These are phyloP conservation scores for Alectura lathami DNA, from an alignment of 2,113 vertebrate genomes.

Conservation along the genomic window DNA sequence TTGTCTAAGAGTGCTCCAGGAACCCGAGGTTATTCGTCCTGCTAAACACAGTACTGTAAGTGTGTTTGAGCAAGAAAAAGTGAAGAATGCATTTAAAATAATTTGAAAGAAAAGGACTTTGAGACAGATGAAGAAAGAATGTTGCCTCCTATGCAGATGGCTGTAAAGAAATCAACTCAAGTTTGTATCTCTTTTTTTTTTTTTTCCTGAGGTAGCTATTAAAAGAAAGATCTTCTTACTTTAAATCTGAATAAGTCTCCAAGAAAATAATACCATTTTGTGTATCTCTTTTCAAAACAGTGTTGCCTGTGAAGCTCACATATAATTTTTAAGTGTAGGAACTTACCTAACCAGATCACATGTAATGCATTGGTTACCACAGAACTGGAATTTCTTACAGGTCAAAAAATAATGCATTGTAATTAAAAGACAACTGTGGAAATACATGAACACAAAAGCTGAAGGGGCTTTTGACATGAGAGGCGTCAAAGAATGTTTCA, in stretches of 20 bases:
- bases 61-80: background rate
- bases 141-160: background rate
- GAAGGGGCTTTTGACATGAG: background rate
- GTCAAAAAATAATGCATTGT: background rate
- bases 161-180: background rate
- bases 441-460: constrained; percentile 4
- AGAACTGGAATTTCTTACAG: constrained; percentile 1
- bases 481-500: constrained; percentile 30
- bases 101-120: background rate
- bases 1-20: background rate
- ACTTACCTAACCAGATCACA: background rate
- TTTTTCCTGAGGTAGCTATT: background rate
- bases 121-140: background rate
- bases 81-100: background rate
- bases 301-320: background rate
- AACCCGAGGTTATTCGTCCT: background rate
- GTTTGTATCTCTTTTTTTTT: background rate
- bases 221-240: background rate
- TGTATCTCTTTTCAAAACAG: background rate
- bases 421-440: constrained; percentile 44
- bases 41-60: background rate
- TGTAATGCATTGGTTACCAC: background rate
- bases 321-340: background rate
- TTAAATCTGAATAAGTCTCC: background rate
- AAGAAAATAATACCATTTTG: background rate